Evolutionary conservation across 2,113 vertebrate species (phyloP), one percentile per base, ranked within the genome.

Genomic region (Epinephelus moara): DNA sequence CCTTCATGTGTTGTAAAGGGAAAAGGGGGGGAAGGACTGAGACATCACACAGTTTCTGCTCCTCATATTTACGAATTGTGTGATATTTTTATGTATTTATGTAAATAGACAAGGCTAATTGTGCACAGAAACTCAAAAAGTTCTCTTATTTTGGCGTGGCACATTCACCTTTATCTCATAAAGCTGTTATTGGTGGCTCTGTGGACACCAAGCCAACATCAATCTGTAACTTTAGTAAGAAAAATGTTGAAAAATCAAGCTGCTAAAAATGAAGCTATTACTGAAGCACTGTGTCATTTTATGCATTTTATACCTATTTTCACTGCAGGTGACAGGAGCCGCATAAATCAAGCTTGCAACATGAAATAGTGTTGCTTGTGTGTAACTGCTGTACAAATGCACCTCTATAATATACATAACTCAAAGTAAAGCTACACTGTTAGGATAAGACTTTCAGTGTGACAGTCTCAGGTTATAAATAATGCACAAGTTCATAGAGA

Each of bases 1-100:
- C 61, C 30, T 74, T 1, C 64, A 77, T 19, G 75, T 94, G 60
- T 87, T 88, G 85, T 50, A 53, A 74, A 62, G 53, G 61, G 69
- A 68, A 71, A 75, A 75, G 57, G 64, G 59, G 59, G 86, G 74
- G 30, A 62, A 23, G 23, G 60, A 53, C 83, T 30, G 18, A 23
- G 75, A 30, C 19, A 3, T 21, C 27, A 21, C 21, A n/a, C 33
- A 9, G 10, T 25, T 47, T 78, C 13, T 70, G 21, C 49, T 64
- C 50, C 45, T 68, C 64, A 10, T 49, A 15, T 82, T 68, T 19
- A 67, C 1, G 6, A 13, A 30, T 18, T 62, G n/a, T 33, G 25
- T 57, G 21, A 40, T 71, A 40, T 78, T 52, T 82, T 14, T 62
- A 6, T 70, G 64, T 81, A 80, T 87, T 82, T 73, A 37, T 88